Evolutionary conservation across 37 sponge, comb jelly and placozoan genomes (phyloP).

Genomic region (Mnemiopsis leidyi): DNA sequence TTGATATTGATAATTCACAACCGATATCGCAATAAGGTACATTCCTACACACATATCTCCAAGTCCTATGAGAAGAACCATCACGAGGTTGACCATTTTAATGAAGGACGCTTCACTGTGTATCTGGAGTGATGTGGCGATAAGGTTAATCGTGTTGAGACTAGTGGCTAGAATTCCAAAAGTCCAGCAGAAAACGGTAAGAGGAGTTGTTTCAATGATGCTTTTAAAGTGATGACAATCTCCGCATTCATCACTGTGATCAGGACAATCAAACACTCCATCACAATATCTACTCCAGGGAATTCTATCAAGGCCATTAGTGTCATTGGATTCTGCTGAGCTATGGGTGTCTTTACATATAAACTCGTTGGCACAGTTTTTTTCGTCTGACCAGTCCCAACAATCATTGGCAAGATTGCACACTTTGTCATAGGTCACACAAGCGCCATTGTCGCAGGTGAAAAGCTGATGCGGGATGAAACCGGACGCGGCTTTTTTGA

Average conservation of each 20-base stretch:
- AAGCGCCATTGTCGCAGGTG: background rate
- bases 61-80: background rate
- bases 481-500: background rate
- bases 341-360: background rate
- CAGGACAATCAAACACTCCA: background rate
- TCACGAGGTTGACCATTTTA: background rate
- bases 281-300: constrained; percentile 6
- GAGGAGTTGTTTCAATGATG: background rate
- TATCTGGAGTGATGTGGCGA: background rate
- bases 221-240: background rate
- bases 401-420: background rate
- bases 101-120: background rate
- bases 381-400: background rate
- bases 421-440: background rate
- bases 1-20: background rate
- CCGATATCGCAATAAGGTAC: background rate
- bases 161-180: background rate
- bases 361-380: background rate
- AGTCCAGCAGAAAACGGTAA: background rate
- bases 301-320: too few relatives aligned
- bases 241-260: background rate
- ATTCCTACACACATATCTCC: constrained; percentile 17
- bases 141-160: background rate
- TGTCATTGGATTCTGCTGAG: background rate
- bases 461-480: background rate